A percentile compares a stretch with the other conserved stretches of the same genome.
phyloP scores from a whole-genome alignment of 2,113 vertebrate species.

The Toxostoma redivivum region DNA sequence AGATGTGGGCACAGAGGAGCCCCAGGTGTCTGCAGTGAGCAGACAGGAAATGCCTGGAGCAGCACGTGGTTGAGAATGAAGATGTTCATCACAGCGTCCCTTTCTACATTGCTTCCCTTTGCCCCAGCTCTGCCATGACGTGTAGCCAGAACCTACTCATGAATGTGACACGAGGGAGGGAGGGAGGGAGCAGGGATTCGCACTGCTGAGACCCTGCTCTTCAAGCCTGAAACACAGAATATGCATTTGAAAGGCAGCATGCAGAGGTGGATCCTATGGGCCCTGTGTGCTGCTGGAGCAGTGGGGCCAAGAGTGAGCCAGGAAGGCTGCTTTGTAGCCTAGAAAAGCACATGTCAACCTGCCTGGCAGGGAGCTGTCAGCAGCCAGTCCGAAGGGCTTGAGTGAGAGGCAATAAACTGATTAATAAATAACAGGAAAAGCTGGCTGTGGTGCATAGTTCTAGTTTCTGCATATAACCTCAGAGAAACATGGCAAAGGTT shows the following conservation, averaged over 20 bases:
- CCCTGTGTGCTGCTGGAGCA: accelerated
- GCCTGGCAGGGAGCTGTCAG: background rate
- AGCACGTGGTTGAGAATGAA: background rate
- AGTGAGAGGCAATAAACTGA: background rate
- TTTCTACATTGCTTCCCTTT: background rate
- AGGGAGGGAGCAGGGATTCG: background rate
- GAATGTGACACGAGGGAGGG: accelerated
- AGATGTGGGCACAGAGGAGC: background rate
- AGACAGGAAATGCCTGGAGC: background rate
- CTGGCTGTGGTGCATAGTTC: background rate
- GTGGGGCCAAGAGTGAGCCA: accelerated
- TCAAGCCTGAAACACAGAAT: background rate
- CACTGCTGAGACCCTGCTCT: background rate
- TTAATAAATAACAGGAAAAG: slow-evolving; percentile 48
- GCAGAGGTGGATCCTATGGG: background rate
- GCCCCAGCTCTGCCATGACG: background rate
- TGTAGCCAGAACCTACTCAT: background rate
- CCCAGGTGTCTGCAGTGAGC: background rate
- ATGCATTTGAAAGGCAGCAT: accelerated
- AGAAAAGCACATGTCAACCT: background rate
- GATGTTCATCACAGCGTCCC: background rate
- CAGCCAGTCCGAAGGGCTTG: slow-evolving; percentile 13
- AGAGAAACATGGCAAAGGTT: background rate
- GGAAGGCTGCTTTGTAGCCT: background rate
- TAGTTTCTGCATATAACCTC: background rate